A percentile compares a stretch with the other conserved stretches of the same genome.
These are phyloP conservation scores for Petromus typicus DNA, from an alignment of 2,113 vertebrate species.

Conservation along the genomic window DNA sequence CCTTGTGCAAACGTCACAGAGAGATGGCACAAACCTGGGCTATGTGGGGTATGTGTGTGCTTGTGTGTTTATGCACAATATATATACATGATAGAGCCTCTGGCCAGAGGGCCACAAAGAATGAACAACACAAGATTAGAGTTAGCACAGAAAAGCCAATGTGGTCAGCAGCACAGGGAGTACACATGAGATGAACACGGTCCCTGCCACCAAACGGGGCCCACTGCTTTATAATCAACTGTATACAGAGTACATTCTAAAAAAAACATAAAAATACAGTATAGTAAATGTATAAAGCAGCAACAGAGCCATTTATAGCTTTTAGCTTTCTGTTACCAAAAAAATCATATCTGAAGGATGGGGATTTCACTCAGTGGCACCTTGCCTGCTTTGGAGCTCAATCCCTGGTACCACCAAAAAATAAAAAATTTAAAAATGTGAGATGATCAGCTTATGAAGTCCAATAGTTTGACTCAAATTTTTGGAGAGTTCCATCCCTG, in stretches of 20 bases:
- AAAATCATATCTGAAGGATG: too few species aligned
- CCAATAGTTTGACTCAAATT: background rate
- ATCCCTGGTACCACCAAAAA: too few species aligned
- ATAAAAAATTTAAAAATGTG: too few species aligned
- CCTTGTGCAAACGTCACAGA: background rate
- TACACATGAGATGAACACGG: background rate
- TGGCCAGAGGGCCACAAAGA: background rate
- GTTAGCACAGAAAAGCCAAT: background rate
- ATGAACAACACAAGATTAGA: background rate
- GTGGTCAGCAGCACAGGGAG: background rate
- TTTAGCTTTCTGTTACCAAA: background rate
- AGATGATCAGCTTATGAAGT: background rate
- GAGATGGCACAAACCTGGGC: too few species aligned
- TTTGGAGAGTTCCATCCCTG: background rate
- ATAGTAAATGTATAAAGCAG: background rate
- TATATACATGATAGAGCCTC: background rate
- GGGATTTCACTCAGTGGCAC: too few species aligned
- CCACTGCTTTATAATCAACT: background rate
- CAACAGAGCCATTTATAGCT: background rate
- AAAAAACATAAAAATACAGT: background rate
- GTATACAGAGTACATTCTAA: background rate
- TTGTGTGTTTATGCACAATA: background rate
- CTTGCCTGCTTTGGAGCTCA: too few species aligned
- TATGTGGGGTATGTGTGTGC: background rate
- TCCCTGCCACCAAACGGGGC: background rate